phyloP scores from a whole-genome alignment of 2,888 invertebrate species.

The Bellardia bayeri region DNA sequence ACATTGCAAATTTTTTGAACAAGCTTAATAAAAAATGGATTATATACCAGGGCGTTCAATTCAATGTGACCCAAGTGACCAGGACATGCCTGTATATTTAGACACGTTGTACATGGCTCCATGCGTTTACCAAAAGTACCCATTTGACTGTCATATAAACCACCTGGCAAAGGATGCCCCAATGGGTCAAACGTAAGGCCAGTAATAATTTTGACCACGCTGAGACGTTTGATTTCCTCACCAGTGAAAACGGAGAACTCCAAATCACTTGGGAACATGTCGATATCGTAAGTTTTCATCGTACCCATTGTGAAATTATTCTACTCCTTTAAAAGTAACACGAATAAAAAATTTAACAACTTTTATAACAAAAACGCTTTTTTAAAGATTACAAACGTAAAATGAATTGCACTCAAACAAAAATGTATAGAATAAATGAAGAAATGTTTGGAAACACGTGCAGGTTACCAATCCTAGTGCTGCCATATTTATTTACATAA shows the following conservation, averaged over 20 bases:
- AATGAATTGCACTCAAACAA: not conserved
- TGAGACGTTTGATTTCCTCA: constrained; percentile 91
- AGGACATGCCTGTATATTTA: constrained; percentile 88
- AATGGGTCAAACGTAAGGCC: constrained; percentile 91
- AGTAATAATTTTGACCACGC: constrained; percentile 92
- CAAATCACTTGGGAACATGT: constrained; percentile 83
- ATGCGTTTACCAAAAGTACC: constrained; percentile 85
- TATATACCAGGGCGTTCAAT: constrained; percentile 93
- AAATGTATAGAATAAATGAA: not conserved
- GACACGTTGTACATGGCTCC: constrained; percentile 93
- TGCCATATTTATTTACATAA: not conserved
- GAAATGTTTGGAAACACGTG: constrained; percentile 1
- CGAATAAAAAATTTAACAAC: not conserved
- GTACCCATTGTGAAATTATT: constrained; percentile 58
- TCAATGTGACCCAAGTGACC: constrained; percentile 98
- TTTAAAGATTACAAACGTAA: not conserved
- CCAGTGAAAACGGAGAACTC: constrained; percentile 90
- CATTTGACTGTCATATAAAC: constrained; percentile 95
- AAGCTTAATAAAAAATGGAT: constrained; percentile 93
- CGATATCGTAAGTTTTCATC: constrained; percentile 76
- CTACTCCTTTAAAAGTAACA: not conserved
- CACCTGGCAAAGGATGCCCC: constrained; percentile 92
- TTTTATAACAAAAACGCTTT: not conserved
- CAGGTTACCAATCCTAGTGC: not conserved
- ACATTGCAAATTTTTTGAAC: constrained; percentile 88